Evolutionary conservation across 2,113 vertebrate species (phyloP).

Genomic region (Daphoenositta chrysoptera): DNA sequence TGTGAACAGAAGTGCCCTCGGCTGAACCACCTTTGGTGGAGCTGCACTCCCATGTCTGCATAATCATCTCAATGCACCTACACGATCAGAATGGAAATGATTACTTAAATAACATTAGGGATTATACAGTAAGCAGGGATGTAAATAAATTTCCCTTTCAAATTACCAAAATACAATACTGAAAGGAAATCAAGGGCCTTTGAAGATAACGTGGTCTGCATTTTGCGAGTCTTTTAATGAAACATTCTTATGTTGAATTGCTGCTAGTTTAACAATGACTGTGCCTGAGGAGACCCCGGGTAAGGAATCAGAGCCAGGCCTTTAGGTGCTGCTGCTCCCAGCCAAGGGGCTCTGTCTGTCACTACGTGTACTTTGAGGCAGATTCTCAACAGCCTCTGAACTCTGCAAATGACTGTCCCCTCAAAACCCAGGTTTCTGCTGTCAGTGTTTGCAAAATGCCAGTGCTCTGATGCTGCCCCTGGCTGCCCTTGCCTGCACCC

Average conservation of each 20-base stretch:
- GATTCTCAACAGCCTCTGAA: not conserved
- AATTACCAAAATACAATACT: not conserved
- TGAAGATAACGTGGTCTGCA: not conserved
- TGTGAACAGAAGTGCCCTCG: not conserved
- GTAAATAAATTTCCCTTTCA: not conserved
- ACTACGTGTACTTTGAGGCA: not conserved
- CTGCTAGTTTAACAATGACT: not conserved
- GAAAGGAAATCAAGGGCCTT: not conserved
- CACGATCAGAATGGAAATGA: not conserved
- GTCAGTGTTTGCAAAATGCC: not conserved
- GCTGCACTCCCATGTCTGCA: not conserved
- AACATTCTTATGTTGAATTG: not conserved
- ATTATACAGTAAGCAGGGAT: not conserved
- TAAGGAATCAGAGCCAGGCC: not conserved
- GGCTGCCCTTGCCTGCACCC: not conserved
- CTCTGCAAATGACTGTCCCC: not conserved
- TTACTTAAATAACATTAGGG: not conserved
- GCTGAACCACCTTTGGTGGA: not conserved
- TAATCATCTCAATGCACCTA: not conserved
- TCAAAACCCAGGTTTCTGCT: not conserved
- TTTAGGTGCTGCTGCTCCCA: not conserved
- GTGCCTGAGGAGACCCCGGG: not conserved
- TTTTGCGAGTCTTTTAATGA: slow-evolving; percentile 7
- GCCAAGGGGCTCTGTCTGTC: not conserved
- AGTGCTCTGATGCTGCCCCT: not conserved